These are phyloP conservation scores for Apodemus agrarius DNA, from an alignment of 2,797 vertebrate species.

Conservation along the genomic window DNA sequence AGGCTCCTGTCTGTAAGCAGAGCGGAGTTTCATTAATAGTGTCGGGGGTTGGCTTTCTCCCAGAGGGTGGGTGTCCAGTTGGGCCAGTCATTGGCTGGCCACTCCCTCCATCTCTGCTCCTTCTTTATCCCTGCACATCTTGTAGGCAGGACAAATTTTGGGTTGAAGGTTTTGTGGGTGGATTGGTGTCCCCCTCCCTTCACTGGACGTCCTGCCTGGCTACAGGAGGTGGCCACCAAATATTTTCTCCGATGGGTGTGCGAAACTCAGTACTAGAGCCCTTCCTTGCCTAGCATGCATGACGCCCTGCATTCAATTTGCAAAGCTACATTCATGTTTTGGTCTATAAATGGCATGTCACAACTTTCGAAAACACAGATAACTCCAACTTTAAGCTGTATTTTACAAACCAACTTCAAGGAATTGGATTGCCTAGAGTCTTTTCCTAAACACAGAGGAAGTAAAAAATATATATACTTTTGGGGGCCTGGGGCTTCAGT, in stretches of 20 bases:
- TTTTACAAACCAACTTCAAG: constrained; percentile 17
- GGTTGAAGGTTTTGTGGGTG: background rate
- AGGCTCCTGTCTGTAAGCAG: background rate
- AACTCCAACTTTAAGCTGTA: background rate
- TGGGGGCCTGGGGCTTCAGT: background rate
- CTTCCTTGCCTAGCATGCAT: background rate
- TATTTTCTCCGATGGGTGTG: background rate
- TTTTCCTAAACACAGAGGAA: background rate
- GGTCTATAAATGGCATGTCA: background rate
- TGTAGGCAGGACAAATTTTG: background rate
- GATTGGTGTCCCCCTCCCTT: background rate
- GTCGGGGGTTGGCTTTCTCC: background rate
- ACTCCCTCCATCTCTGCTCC: background rate
- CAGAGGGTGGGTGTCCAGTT: background rate
- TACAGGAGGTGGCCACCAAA: no score
- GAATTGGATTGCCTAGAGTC: background rate
- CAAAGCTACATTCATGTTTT: background rate
- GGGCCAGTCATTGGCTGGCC: background rate
- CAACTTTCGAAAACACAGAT: background rate
- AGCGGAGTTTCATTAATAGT: background rate
- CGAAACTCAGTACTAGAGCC: background rate
- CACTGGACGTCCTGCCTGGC: background rate
- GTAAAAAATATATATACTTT: background rate
- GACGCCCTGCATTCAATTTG: background rate
- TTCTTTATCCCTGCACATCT: background rate